phyloP scores from a whole-genome alignment of 2,888 invertebrate species.

The Masnerella sp. region DNA sequence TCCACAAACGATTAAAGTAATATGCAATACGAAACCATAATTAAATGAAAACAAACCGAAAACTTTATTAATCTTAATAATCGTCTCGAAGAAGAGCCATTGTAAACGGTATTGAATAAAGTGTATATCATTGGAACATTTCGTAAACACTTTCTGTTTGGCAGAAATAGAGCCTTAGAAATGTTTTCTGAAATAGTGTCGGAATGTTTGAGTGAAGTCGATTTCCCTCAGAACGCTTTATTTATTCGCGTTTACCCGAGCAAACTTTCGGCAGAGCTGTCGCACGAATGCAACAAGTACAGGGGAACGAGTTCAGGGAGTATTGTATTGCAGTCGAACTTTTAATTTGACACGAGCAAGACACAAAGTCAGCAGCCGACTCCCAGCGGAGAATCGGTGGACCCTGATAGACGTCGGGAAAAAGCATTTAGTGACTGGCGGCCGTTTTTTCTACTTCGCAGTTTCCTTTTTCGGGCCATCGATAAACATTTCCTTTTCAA shows the following conservation, averaged over 20 bases:
- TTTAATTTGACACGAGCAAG: constrained; percentile 65
- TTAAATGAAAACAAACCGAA: too few species aligned
- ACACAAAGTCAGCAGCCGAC: constrained; percentile 57
- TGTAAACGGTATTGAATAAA: constrained; percentile 9
- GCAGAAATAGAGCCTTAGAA: constrained; percentile 39
- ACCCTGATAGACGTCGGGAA: constrained; percentile 53
- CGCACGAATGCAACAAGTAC: constrained; percentile 59
- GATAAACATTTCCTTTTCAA: constrained; percentile 45
- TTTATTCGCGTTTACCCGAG: constrained; percentile 54
- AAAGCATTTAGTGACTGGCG: constrained; percentile 57
- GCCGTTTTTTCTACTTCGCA: constrained; percentile 45
- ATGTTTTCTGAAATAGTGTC: constrained; percentile 52
- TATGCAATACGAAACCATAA: too few species aligned
- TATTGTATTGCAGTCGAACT: constrained; percentile 63
- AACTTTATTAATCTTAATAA: too few species aligned
- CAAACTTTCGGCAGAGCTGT: constrained; percentile 56
- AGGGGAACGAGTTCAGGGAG: constrained; percentile 52
- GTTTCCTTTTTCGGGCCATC: constrained; percentile 24
- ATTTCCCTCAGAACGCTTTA: constrained; percentile 52
- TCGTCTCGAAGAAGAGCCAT: constrained; percentile 55
- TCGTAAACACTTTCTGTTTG: constrained; percentile 35
- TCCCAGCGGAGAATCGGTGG: constrained; percentile 51
- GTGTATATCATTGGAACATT: constrained; percentile 24
- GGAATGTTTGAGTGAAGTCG: constrained; percentile 54
- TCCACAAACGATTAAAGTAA: too few species aligned